Base-by-base conservation (phyloP, 1,140 invertebrate species). In the Ptiloglossa arizonensis region DNA sequence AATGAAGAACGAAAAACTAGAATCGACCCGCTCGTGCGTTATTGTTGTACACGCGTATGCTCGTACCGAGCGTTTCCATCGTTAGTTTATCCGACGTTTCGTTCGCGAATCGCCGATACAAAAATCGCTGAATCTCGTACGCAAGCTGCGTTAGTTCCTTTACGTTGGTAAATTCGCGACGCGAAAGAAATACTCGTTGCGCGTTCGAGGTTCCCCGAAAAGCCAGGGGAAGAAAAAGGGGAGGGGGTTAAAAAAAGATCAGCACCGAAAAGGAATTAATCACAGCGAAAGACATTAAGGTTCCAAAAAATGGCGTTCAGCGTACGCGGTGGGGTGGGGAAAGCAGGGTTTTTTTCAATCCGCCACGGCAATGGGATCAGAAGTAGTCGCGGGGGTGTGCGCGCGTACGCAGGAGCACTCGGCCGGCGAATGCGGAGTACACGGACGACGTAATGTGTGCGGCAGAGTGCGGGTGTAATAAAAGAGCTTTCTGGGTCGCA, bases 401-500 rank as follows among this genome's bases (percentile, higher is more conserved):
- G 72, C 64, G 60, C 62, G 63, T 83, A 59, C 48, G 59, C 22
- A 41, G 24, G 13, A 19, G 44, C 46, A 71, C 70, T 77, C 73
- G 57, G n/a, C 6, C 27, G 41, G 27, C 63, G 66, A 81, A 71
- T 71, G n/a, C 50, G 32, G 48, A 17, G 24, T 24, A 66, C 24
- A 72, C 38, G 48, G 27, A 73, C 68, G 46, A 27, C 59, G 52
- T 76, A 71, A 77, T 76, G 63, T 74, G 76, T 62, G 73, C 80
- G 79, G 72, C 64, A n/a, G 52, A 75, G 70, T 69, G 62, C 79
- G 29, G 62, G 66, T 79, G 82, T 88, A 90, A 89, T 89, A 90
- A 92, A 90, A 90, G 89, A 88, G 89, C 84, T 90, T 92, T 91
- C 87, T 90, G 83, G 89, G 89, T 89, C 87, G 87, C 90, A 90